Percentiles rank a stretch among this genome's conserved stretches.
These are phyloP conservation scores for Gorsachius goisagi DNA, from an alignment of 2,113 vertebrate genomes.

Conservation along the genomic window DNA sequence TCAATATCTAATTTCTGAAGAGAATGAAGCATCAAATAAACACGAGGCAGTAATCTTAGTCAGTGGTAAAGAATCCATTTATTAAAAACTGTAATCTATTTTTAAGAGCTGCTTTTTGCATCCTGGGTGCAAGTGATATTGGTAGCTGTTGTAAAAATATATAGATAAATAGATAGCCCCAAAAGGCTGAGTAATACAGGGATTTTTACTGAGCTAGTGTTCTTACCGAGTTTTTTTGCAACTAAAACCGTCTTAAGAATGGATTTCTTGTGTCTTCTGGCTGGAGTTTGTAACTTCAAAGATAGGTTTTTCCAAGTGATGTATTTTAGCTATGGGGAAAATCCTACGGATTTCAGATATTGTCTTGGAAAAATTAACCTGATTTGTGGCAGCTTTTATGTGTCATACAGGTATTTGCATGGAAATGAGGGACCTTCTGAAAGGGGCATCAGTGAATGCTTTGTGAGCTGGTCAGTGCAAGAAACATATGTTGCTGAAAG, in stretches of 20 bases:
- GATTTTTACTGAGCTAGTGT: neutral
- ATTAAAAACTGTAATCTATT: neutral
- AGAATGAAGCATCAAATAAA: conserved; percentile 19
- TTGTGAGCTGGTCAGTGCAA: neutral
- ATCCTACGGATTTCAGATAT: neutral
- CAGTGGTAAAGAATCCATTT: neutral
- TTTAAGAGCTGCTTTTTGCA: neutral
- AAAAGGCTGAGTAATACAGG: neutral
- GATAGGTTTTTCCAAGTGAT: neutral
- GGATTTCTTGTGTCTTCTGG: neutral
- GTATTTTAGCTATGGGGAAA: neutral
- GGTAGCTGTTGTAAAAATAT: neutral
- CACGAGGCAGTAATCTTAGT: neutral
- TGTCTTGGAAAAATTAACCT: neutral
- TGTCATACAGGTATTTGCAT: neutral
- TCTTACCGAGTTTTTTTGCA: neutral
- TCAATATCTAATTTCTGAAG: neutral
- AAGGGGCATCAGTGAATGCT: neutral
- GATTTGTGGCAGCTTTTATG: neutral
- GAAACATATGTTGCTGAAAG: neutral
- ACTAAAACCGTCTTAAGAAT: neutral
- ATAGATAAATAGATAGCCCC: neutral
- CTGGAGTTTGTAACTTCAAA: neutral
- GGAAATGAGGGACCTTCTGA: neutral
- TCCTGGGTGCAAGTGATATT: neutral